Conservation (phyloP, 2,888 invertebrate genomes). For the Baronia brevicornis region DNA sequence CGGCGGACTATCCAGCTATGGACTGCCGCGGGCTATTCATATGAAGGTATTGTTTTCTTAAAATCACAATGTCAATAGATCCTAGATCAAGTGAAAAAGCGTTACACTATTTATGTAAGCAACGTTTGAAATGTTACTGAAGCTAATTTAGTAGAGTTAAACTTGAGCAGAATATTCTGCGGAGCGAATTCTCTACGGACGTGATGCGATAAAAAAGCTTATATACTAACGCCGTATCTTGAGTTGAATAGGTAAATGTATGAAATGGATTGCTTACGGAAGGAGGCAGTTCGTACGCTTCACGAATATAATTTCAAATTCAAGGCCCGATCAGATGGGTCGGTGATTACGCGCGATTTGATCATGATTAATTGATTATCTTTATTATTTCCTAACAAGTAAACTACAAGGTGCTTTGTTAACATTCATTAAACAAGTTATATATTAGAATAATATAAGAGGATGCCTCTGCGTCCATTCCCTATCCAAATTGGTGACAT, state of each 20-base stretch:
- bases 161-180: slow-evolving; percentile 3
- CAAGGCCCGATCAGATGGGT: slow-evolving; percentile 26
- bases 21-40: too few species aligned
- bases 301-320: slow-evolving; percentile 5
- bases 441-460: too few species aligned
- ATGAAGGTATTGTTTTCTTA: too few species aligned
- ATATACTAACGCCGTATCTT: slow-evolving; percentile 8
- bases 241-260: slow-evolving; percentile 10
- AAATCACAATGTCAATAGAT: too few species aligned
- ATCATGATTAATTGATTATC: slow-evolving; percentile 29
- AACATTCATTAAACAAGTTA: too few species aligned
- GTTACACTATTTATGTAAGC: neutral
- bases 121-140: slow-evolving; percentile 2
- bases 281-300: slow-evolving; percentile 4
- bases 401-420: too few species aligned
- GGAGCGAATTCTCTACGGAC: slow-evolving; percentile 4
- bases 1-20: too few species aligned
- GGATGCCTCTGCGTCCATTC: too few species aligned
- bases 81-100: too few species aligned
- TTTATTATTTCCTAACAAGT: slow-evolving; percentile 9
- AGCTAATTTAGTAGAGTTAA: slow-evolving; percentile 8
- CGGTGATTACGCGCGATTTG: slow-evolving; percentile 35
- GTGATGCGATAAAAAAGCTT: slow-evolving; percentile 14
- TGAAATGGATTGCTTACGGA: slow-evolving; percentile 9
- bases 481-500: too few species aligned